Evolutionary conservation across 2,888 invertebrate species (phyloP), one percentile per base, ranked within the genome.

Genomic region (Apotomis capreana): DNA sequence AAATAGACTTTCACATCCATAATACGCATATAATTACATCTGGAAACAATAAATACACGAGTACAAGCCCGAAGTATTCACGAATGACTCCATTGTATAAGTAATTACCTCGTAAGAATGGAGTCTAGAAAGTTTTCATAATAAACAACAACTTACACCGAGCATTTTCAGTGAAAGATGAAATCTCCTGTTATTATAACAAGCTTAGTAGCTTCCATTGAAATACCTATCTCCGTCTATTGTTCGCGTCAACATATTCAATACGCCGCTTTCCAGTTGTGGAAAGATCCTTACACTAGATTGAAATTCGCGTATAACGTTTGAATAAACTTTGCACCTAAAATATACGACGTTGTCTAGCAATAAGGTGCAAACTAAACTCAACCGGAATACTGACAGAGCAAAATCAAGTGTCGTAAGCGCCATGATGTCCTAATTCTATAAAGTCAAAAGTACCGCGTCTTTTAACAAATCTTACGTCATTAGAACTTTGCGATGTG

Each of bases 201-300:
- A 46, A 59, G 68, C 68, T 68, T 68, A 62, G 70, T 57, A 61
- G 57, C 59, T 65, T 55, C 70, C 49, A 61, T 61, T 67, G 51
- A 58, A 68, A 72, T 72, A 67, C 57, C 62, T 67, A 67, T 51
- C 57, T 62, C 65, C 60, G 44, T 62, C 52, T 36, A 72, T 72
- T 68, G 68, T 72, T 68, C 57, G 71, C 58, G 52, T 49, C 58
- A 37, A 72, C 62, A 72, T 72, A 72, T 72, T 68, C 71, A 68
- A 46, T 26, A 15, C 9, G 40, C 5, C 13, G 71, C 13, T 71
- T 71, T 71, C 67, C 71, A 61, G 36, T 44, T 65, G 60, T 0
- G 37, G 60, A 65, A 26, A 26, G 26, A 26, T 2, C 26, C 26
- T 26, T 60, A 37, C 40, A 52, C 54, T 54, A 12, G 12, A 55